Evolutionary conservation across 2,113 vertebrate species (phyloP).

Genomic region (Ammodramus savannarum): DNA sequence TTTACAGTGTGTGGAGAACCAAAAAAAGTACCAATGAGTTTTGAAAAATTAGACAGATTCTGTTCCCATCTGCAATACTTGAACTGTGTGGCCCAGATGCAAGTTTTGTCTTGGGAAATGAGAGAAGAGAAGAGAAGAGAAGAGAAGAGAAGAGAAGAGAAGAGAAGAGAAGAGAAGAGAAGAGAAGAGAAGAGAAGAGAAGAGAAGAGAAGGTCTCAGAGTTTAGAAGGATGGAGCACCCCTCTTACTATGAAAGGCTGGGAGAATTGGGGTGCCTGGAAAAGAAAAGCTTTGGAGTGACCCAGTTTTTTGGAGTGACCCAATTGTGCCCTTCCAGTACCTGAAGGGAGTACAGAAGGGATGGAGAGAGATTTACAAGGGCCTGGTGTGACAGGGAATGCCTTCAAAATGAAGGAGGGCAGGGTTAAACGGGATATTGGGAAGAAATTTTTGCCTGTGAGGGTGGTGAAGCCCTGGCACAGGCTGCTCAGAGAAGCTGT

Average conservation of each 20-base stretch:
- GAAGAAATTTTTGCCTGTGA: neutral
- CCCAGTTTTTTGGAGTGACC: neutral
- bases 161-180: no score
- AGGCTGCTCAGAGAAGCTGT: neutral
- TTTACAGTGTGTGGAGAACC: neutral
- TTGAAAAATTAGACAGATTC: neutral
- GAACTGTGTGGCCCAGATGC: neutral
- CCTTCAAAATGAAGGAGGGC: neutral
- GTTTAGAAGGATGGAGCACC: neutral
- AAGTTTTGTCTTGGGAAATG: neutral
- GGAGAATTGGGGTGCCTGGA: neutral
- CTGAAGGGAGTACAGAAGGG: neutral
- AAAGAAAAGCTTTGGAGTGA: neutral
- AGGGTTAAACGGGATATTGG: neutral
- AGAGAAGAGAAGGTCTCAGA: neutral
- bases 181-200: no score
- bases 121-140: neutral
- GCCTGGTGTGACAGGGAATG: neutral
- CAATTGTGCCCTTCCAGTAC: neutral
- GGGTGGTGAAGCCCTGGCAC: neutral
- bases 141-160: no score
- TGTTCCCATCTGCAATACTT: accelerated
- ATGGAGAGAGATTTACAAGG: neutral
- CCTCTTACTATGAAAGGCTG: neutral
- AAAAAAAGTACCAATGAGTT: neutral